Base-by-base conservation (phyloP, 2,797 vertebrate species). In the Discoglossus pictus region DNA sequence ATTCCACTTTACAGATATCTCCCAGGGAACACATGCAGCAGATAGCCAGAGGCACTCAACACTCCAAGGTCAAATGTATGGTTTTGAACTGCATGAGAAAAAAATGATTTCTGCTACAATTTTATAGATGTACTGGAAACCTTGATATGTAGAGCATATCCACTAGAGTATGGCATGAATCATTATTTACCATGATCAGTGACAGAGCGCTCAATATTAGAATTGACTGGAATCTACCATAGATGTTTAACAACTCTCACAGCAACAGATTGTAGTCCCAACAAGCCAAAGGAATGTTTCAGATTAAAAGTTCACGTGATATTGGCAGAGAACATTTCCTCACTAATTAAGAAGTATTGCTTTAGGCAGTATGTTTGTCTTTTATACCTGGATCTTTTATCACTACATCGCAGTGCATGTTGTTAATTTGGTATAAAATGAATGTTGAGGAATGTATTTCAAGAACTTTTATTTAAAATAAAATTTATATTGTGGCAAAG, bases 21-120 rank as follows among this genome's bases (percentile, higher is more conserved):
- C 68, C 34, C 6, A 79, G 87, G 90, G 92, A 93, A 87, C 85
- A 85, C 84, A 83, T 90, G 86, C 83, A 75, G 84, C 73, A 83
- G 83, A 88, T 87, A 79, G 91, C 94, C 88, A 64, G 77, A 91
- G 92, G 92, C 92, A 87, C 88, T 78, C 78, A 74, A 73, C 56
- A 86, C 81, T 63, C 43, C 83, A 88, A 88, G 87, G 90, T 93
- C 91, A 90, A 79, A 87, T 88, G 87, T 91, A 81, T 87, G 90
- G 88, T 81, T 90, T 88, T 88, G 78, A 88, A 90, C 92, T 92
- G 91, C 90, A 90, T 91, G 86, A 91, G 93, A 92, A 92, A 68
- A 21, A 64, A 64, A 46, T 17, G 87, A 53, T 18, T 80, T 84
- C 88, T 83, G 64, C 86, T 92, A 84, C 85, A 87, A 81, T 78